These are phyloP conservation scores for Polyodon spathula DNA, from an alignment of 2,113 vertebrate genomes.

Conservation along the genomic window DNA sequence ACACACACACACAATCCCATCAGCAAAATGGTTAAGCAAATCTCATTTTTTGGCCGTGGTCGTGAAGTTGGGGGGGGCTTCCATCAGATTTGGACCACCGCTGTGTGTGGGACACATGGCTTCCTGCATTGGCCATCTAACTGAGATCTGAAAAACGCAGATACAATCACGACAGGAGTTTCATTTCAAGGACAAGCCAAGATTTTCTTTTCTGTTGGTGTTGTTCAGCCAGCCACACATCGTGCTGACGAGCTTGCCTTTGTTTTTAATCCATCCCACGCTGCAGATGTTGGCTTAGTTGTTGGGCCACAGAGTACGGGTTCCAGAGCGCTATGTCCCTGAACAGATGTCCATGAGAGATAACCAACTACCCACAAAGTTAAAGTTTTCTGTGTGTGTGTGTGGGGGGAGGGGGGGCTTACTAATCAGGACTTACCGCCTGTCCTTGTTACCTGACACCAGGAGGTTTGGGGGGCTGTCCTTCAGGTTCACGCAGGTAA, in stretches of 20 bases:
- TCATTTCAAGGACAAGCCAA: slow-evolving; percentile 37
- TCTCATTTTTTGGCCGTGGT: slow-evolving; percentile 13
- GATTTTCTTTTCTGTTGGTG: slow-evolving; percentile 46
- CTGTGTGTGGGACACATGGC: slow-evolving; percentile 27
- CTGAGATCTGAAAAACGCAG: slow-evolving; percentile 44
- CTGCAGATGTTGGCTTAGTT: slow-evolving; percentile 32
- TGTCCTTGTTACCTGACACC: slow-evolving; percentile 86
- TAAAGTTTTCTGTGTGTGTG: neutral
- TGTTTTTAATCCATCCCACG: slow-evolving; percentile 35
- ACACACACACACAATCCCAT: slow-evolving; percentile 26
- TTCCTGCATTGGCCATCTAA: slow-evolving; percentile 39
- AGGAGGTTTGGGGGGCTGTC: slow-evolving; percentile 71
- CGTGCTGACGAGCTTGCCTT: slow-evolving; percentile 34
- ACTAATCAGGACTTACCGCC: slow-evolving; percentile 58
- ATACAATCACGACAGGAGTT: slow-evolving; percentile 48
- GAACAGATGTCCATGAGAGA: slow-evolving; percentile 12
- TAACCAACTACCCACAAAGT: slow-evolving; percentile 10
- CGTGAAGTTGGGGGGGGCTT: slow-evolving; percentile 2
- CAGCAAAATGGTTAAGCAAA: slow-evolving; percentile 24
- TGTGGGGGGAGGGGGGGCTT: neutral
- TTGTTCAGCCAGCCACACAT: slow-evolving; percentile 34
- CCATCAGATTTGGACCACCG: slow-evolving; percentile 28
- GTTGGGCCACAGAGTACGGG: slow-evolving; percentile 9
- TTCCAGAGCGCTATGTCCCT: slow-evolving; percentile 23
- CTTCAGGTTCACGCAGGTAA: slow-evolving; percentile 77